These are phyloP conservation scores for Dreissena rostriformis DNA, from an alignment of 1,140 invertebrate genomes.

Conservation along the genomic window DNA sequence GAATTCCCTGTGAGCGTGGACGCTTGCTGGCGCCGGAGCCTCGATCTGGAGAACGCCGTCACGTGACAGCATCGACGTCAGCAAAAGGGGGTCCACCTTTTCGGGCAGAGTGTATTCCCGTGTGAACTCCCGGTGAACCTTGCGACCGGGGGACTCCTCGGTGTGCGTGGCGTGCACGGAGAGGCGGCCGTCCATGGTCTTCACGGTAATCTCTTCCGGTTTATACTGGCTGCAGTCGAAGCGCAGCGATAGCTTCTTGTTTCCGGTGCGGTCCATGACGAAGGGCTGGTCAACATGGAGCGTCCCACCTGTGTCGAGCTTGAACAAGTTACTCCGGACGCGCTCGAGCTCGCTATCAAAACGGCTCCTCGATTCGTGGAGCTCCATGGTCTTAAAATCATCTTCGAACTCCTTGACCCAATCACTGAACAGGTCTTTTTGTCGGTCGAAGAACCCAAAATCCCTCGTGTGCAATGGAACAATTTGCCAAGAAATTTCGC, in stretches of 20 bases:
- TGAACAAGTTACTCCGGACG: conserved; percentile 3
- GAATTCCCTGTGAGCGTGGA: conserved; percentile 11
- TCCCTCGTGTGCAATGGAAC: conserved; percentile 66
- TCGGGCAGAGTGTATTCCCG: conserved; percentile 60
- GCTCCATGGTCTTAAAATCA: not conserved
- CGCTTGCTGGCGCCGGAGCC: conserved; percentile 52
- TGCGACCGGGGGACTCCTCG: conserved; percentile 30
- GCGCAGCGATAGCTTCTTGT: conserved; percentile 51
- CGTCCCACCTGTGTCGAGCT: conserved; percentile 9
- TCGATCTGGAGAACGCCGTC: conserved; percentile 68
- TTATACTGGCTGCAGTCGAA: conserved; percentile 63
- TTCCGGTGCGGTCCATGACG: not conserved
- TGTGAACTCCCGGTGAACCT: conserved; percentile 60
- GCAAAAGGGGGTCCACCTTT: conserved; percentile 53
- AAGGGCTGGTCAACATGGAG: not conserved
- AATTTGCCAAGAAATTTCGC: conserved; percentile 63
- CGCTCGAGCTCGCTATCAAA: conserved; percentile 18
- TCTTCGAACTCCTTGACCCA: conserved; percentile 34
- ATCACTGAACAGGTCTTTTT: conserved; percentile 69
- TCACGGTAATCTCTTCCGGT: conserved; percentile 63
- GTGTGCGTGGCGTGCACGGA: conserved; percentile 58
- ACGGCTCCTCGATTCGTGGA: not conserved
- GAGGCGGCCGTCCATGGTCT: conserved; percentile 51
- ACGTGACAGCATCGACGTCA: conserved; percentile 57
- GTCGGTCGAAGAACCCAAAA: conserved; percentile 75